phyloP scores from a whole-genome alignment of 2,888 invertebrate species.

The Merodon equestris region DNA sequence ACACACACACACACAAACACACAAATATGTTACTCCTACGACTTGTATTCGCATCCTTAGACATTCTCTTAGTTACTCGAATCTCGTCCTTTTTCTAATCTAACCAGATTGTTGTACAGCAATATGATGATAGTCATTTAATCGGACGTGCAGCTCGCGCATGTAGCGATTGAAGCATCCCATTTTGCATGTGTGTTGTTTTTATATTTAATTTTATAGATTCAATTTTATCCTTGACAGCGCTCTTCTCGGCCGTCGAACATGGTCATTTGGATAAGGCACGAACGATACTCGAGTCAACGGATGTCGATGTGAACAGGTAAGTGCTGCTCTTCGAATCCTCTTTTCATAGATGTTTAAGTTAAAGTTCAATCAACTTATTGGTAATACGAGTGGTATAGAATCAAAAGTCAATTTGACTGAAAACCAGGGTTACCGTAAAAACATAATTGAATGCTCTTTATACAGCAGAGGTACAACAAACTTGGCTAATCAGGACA shows the following conservation, averaged over 20 bases:
- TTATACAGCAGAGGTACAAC: too few relatives aligned
- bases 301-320: constrained; percentile 97
- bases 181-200: constrained; percentile 30
- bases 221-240: constrained; percentile 82
- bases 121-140: too few relatives aligned
- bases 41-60: too few relatives aligned
- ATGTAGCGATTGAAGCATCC: constrained; percentile 29
- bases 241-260: constrained; percentile 96
- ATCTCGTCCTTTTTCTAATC: constrained; percentile 41
- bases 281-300: constrained; percentile 92
- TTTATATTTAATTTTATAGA: constrained; percentile 16
- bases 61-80: constrained; percentile 67
- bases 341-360: too few relatives aligned
- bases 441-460: too few relatives aligned
- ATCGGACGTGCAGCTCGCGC: constrained; percentile 17
- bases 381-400: too few relatives aligned
- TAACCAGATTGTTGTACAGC: neutral
- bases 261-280: constrained; percentile 96
- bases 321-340: constrained; percentile 75
- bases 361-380: too few relatives aligned
- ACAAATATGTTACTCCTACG: neutral
- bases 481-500: too few relatives aligned
- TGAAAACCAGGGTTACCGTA: too few relatives aligned
- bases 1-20: neutral
- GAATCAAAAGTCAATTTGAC: too few relatives aligned